Base-by-base conservation (phyloP, 2,113 vertebrate genomes). In the Pelmatolapia mariae region DNA sequence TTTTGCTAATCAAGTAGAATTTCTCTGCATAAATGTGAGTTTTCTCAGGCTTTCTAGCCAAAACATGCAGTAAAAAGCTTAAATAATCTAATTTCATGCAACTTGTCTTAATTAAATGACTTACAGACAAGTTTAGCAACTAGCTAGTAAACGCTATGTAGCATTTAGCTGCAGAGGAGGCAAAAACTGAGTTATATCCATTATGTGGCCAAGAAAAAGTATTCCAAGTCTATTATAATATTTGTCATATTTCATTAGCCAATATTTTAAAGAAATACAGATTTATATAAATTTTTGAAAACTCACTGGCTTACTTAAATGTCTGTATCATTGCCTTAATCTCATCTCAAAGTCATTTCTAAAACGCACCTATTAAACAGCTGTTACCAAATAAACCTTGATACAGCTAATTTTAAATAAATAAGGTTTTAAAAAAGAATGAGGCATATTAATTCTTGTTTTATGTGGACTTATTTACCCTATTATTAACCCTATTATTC, bases 91-190 rank as follows among this genome's bases (percentile, higher is more conserved):
- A 18, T 43, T 73, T 73, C 22, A 45, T 22, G 4, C 38, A 45
- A 24, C 45, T 43, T 73, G 40, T 45, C 22, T 73, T 73, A 73
- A 18, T 40, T 45, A 26, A 47, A 47, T 29, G 8, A 26, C 10
- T 47, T 22, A 40, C n/a, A 40, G 63, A 40, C 45, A 50, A 13
- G 47, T 22, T 33, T 36, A 31, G 31, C 29, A 22, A 52, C 18
- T 53, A 54, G 29, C 11, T n/a, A 36, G 18, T 24, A 36, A 80
- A 53, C 0, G 5, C 31, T 36, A 33, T 0, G 47, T 33, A 38
- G 47, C 29, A 53, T 53, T 22, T 80, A 53, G 45, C 76, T 33
- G 2, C 47, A 0, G 7, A 22, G 40, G 5, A 73, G 40, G 8
- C 9, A 45, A 15, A 68, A 24, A 71, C 33, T 68, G 7, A 71